Evolutionary conservation across 2,797 vertebrate genomes (phyloP), one percentile per base, ranked within the genome.

Genomic region (Sebastes matsubarae): DNA sequence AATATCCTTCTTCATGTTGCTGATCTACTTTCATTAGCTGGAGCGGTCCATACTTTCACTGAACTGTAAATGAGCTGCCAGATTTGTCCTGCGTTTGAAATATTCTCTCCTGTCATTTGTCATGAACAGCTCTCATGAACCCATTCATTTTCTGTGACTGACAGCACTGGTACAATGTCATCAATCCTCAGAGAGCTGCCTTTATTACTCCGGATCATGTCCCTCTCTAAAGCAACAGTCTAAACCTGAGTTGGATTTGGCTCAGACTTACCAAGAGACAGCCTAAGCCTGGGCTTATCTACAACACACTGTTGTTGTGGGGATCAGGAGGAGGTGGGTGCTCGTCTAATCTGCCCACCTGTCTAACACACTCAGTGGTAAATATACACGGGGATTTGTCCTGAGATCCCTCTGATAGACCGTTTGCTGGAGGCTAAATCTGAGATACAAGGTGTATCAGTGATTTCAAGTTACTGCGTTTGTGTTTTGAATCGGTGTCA

Each of bases 311-410:
- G 82, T 88, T 90, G 75, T 84, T 83, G 69, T 73, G 42, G 32
- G 69, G 77, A 88, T 85, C 59, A 84, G 73, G 82, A 75, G 69
- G 76, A 85, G 77, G 84, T 77, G 78, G 86, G 72, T 52, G 42
- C 70, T 71, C 22, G 68, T 79, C 83, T 92, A 91, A 91, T 93
- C 89, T 87, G 74, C 66, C 89, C 91, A 93, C 91, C 92, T 93
- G 91, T 92, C 87, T 50, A 11, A 88, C 81, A 77, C 71, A 75
- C 83, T 82, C 76, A 55, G 65, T 69, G 68, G 77, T 80, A 86
- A 89, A 86, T 79, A 87, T 79, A 88, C 86, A 68, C 52, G 34
- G 60, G 80, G 82, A 89, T 93, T 92, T 86, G 66, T 86, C 77
- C 69, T 24, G n/a, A 74, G 68, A 84, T 77, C 32, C 54, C 68